Base-by-base conservation (phyloP, 1,140 invertebrate species). In the Akabosia matsudoensis region DNA sequence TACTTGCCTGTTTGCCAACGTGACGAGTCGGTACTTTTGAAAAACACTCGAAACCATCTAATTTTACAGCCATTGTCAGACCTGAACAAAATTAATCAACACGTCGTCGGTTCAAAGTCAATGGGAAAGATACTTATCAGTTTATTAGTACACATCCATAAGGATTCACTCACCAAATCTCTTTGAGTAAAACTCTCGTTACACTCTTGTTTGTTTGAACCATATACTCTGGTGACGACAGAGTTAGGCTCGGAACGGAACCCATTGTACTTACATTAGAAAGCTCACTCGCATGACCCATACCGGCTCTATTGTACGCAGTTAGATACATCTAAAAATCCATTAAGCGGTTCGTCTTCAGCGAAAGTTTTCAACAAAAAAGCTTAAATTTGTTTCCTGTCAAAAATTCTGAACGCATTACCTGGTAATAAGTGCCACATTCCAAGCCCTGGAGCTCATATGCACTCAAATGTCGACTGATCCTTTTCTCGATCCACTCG, bases 301-400 rank as follows among this genome's bases (percentile, higher is more conserved):
- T 80, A 13, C 82, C 82, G 16, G 85, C 85, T 24, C 83, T 74
- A 24, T 87, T 87, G 76, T 82, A 86, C 0, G 86, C 87, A 28
- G 85, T 80, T 0, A 87, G 84, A 79, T 86, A 84, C 26, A 87
- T 82, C 74, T 86, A 84, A n/a, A n/a, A n/a, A n/a, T n/a, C n/a
- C n/a, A n/a, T n/a, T n/a, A n/a, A n/a, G n/a, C n/a, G n/a, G n/a
- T n/a, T n/a, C n/a, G n/a, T n/a, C n/a, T n/a, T n/a, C n/a, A n/a
- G n/a, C n/a, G n/a, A n/a, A n/a, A n/a, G n/a, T n/a, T n/a, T n/a
- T n/a, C n/a, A n/a, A n/a, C 81, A 87, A 87, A 37, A 74, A 67
- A 67, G 10, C n/a, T n/a, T n/a, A n/a, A n/a, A n/a, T n/a, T n/a
- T n/a, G n/a, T n/a, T n/a, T n/a, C n/a, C n/a, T n/a, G n/a, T n/a